Base-by-base conservation (phyloP, 2,888 invertebrate genomes). In the Mesorhabditis sp. region DNA sequence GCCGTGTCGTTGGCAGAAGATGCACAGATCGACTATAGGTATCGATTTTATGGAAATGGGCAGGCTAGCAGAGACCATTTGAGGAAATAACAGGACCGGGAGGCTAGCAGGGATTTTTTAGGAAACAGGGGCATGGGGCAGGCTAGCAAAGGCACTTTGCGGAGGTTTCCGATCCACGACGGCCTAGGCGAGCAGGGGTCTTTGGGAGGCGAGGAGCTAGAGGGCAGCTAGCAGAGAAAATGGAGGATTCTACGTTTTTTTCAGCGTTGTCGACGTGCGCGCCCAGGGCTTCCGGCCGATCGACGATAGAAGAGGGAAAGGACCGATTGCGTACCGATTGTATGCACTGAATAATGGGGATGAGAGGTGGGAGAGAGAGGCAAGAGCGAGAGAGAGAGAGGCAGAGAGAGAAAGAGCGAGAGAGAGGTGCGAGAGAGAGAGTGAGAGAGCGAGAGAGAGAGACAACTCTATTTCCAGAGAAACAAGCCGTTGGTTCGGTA, bases 1-100 rank as follows among this genome's bases (percentile, higher is more conserved):
- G 92, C 93, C 86, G 94, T 95, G 0, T 93, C 93, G 86, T 95
- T 97, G 78, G 93, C 94, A 2, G 97, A 98, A 88, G 95, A 95
- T 73, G 94, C 94, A 87, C 93, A 93, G 62, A 92, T 94, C 81
- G 94, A 94, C 75, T 94, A 94, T 77, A 93, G 82, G 82, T 82
- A 62, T 43, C 66, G 13, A 43, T 62, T 64, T 65, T 43, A n/a
- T n/a, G n/a, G n/a, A n/a, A n/a, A n/a, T n/a, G 13, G 7, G 7
- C 58, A 10, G 58, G 13, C 58, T 50, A 28, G 28, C 28, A 28
- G 28, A 28, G 28, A 28, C 1, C 28, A 28, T 28, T 28, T n/a
- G n/a, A n/a, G 58, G 7, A 50, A 10, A 50, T 50, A 13, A 10
- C 63, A 43, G n/a, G n/a, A n/a, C n/a, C n/a, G n/a, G n/a, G n/a